Evolutionary conservation across 2,797 vertebrate genomes (phyloP), one percentile per base, ranked within the genome.

Genomic region (Eutrigla gurnardus): DNA sequence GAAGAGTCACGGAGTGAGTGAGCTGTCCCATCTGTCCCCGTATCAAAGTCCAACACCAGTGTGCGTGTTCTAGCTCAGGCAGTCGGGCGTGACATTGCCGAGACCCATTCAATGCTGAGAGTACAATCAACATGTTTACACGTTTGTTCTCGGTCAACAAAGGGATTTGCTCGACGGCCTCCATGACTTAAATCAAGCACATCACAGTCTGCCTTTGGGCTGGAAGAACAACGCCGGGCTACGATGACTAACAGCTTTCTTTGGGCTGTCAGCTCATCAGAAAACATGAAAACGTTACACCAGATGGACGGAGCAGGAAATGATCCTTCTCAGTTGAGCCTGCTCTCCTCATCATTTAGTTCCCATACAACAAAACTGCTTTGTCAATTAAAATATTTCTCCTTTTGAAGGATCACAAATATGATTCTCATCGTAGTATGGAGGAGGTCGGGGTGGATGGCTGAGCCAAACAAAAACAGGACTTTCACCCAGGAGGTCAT

Each of bases 251-350:
- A 78, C 77, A 83, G 71, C 65, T 84, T 88, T 90, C 73, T 82
- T 80, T 55, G 69, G 75, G 49, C 53, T 75, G 79, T 91, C 72
- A 65, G 76, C 86, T 89, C 88, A 88, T 86, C 77, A 87, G 73
- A 86, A 93, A 91, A 89, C 86, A 91, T 90, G 82, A 88, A 89
- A 91, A 80, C 71, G 66, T 55, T 70, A 14, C 76, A 67, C 43
- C 85, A 90, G 85, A 89, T 83, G 77, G 89, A 84, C 63, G 67
- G 36, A 58, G 65, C 76, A 70, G 77, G 73, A 77, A 88, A 86
- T 80, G 72, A 78, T 88, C 64, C 70, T 77, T 65, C 77, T 65
- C 75, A 47, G 55, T 37, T 35, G 15, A 57, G 35, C 17, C 14
- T 57, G 35, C 8, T 57, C 35, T 57, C 36, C 35, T 37, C 17